These are phyloP conservation scores for Brachionus sp. DNA, from an alignment of 1,140 invertebrate species.

Conservation along the genomic window DNA sequence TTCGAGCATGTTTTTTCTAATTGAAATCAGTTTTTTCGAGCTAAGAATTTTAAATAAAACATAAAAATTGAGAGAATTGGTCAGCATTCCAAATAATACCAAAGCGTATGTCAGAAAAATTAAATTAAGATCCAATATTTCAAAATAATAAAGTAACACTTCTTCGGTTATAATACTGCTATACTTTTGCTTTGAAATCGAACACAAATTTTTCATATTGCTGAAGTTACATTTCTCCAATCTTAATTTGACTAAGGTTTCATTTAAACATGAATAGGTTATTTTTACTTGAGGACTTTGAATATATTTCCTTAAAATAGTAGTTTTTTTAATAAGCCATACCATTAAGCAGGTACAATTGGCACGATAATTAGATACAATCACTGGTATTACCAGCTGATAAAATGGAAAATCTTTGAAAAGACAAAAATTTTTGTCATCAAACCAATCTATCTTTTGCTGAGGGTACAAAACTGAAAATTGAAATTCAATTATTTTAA, in stretches of 20 bases:
- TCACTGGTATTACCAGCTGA: background rate
- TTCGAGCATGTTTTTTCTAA: background rate
- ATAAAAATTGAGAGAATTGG: background rate
- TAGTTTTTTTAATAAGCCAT: background rate
- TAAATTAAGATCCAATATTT: background rate
- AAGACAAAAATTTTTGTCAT: background rate
- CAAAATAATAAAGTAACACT: background rate
- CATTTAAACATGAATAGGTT: background rate
- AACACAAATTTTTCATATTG: background rate
- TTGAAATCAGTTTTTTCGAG: background rate
- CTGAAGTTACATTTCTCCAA: background rate
- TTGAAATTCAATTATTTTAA: background rate
- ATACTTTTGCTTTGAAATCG: background rate
- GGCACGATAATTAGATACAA: background rate
- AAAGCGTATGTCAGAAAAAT: background rate
- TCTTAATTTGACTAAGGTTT: background rate
- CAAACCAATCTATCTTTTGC: background rate
- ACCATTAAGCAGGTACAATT: conserved; percentile 17
- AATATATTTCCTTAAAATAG: background rate
- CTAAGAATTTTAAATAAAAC: background rate
- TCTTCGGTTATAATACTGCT: background rate
- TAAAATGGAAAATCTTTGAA: background rate
- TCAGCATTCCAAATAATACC: background rate
- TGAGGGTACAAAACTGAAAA: no score
- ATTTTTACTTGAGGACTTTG: background rate